Evolutionary conservation across 2,888 invertebrate genomes (phyloP), one percentile per base, ranked within the genome.

Genomic region (Cybosia mesomella): DNA sequence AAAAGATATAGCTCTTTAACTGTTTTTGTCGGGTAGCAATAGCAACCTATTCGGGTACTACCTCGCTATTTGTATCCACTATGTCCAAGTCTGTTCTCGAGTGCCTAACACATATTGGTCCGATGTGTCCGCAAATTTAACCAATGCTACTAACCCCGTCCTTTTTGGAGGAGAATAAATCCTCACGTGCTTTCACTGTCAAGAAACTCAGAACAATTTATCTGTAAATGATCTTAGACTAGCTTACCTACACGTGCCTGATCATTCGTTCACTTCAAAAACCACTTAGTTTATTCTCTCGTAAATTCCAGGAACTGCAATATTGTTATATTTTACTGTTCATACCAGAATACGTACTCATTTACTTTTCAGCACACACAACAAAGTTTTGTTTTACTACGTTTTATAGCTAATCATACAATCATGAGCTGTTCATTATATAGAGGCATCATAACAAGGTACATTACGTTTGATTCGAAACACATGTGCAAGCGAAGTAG

Each of bases 391-490:
- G 69, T 72, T 71, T 61, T 67, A 72, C 61, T 70, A 70, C 18
- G 72, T 72, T 81, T 75, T 74, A 84, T 68, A 74, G 64, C 39
- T 71, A 74, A 74, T 78, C 55, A 63, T 72, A 77, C 79, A 81
- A 79, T 81, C 75, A 85, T 78, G 80, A 84, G 79, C 76, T 75
- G 68, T 77, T 78, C 82, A 83, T 85, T 87, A 84, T 77, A 77
- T 71, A 73, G 66, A 72, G 82, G 75, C 70, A 83, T 82, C 77
- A 73, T 85, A 84, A 85, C 81, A 80, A 82, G 74, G 71, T 82
- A 83, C 79, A 80, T 77, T 83, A 79, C 78, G 72, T 79, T 80
- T 86, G 85, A 90, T 88, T 84, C 73, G 77, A 83, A 85, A 83
- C 89, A 86, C 76, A 81, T 87, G 85, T 76, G 82, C 75, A 72